Evolutionary conservation across 2,113 vertebrate genomes (phyloP).

Genomic region (Xenopus laevis): DNA sequence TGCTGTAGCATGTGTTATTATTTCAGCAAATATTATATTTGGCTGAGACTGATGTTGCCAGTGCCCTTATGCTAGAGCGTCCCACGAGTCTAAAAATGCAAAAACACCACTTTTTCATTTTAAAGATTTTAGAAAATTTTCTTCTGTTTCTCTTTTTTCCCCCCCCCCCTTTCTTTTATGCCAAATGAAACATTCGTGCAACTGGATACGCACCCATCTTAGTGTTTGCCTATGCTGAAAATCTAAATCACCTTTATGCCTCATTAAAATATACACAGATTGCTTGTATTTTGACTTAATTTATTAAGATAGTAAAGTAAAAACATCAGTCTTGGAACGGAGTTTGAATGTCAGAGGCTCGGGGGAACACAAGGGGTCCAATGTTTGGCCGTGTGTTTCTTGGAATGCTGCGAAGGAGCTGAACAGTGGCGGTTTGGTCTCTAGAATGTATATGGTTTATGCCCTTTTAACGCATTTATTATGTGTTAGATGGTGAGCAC

Average conservation of each 20-base stretch:
- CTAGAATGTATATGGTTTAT: too few relatives aligned
- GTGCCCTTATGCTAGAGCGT: background rate
- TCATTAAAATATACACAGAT: background rate
- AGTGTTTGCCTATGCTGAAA: background rate
- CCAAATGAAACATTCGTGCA: background rate
- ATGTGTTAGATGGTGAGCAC: too few relatives aligned
- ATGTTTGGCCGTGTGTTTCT: too few relatives aligned
- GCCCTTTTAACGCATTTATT: too few relatives aligned
- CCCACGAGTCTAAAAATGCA: constrained; percentile 1
- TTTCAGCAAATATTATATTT: constrained; percentile 35
- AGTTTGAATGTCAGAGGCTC: background rate
- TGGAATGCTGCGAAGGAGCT: too few relatives aligned
- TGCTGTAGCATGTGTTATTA: constrained; percentile 1
- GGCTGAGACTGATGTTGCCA: constrained; percentile 1
- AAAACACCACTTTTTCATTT: constrained; percentile 7
- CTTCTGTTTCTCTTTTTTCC: background rate
- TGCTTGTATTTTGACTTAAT: background rate
- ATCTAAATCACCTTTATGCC: background rate
- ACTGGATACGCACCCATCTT: background rate
- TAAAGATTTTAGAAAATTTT: constrained; percentile 18
- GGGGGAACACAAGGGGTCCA: too few relatives aligned
- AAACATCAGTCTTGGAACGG: background rate
- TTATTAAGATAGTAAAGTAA: background rate
- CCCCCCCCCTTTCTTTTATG: background rate
- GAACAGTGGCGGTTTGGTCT: too few relatives aligned